Conservation (phyloP, 2,888 invertebrate species). For the Ephialtes manifestator region DNA sequence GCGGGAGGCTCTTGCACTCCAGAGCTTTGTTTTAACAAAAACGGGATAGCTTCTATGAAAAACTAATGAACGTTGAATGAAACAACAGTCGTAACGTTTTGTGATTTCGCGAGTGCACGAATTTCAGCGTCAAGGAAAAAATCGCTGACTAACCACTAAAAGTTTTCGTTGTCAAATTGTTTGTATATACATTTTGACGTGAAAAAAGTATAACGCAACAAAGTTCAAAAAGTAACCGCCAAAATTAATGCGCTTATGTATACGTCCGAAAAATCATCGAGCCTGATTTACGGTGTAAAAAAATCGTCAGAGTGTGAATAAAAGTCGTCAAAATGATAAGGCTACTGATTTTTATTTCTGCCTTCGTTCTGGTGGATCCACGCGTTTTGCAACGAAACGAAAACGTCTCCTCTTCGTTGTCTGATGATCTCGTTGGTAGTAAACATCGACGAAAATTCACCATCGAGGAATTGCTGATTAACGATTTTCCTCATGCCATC, state of each 20-base stretch:
- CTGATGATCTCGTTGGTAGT: slow-evolving; percentile 11
- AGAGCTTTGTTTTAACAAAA: neutral
- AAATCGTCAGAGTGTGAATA: neutral
- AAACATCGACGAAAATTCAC: slow-evolving; percentile 87
- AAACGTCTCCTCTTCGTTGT: slow-evolving; percentile 43
- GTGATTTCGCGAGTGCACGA: neutral
- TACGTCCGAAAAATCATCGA: neutral
- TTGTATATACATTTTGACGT: neutral
- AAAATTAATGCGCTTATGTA: neutral
- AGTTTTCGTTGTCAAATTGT: neutral
- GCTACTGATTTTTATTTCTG: slow-evolving; percentile 65
- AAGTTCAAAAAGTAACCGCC: neutral
- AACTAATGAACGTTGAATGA: neutral
- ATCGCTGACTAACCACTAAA: neutral
- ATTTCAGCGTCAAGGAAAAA: neutral
- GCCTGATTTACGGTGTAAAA: slow-evolving; percentile 18
- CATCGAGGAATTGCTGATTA: slow-evolving; percentile 90
- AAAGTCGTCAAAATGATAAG: slow-evolving; percentile 75
- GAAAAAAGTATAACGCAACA: neutral
- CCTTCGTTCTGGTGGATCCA: slow-evolving; percentile 68
- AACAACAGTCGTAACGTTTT: neutral
- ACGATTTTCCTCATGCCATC: slow-evolving; percentile 89
- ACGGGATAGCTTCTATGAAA: neutral
- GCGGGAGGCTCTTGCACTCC: neutral
- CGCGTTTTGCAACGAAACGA: slow-evolving; percentile 68